These are phyloP conservation scores for Allobates femoralis DNA, from an alignment of 2,797 vertebrate genomes.

Conservation along the genomic window DNA sequence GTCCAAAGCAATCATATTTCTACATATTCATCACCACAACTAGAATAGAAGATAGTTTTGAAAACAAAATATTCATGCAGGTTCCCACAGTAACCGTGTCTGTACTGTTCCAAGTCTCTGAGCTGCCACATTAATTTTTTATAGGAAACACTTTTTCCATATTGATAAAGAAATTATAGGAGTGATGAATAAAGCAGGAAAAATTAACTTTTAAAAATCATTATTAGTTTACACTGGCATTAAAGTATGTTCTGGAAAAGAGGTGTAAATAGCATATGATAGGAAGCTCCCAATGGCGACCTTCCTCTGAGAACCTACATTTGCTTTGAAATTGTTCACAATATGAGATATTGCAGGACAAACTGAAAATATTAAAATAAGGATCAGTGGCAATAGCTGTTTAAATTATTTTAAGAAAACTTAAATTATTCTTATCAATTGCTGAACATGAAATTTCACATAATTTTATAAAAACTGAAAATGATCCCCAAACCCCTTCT, in stretches of 20 bases:
- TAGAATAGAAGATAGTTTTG: slow-evolving; percentile 55
- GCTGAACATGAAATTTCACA: neutral
- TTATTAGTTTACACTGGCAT: slow-evolving; percentile 40
- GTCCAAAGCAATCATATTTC: slow-evolving; percentile 60
- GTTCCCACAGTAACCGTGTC: slow-evolving; percentile 56
- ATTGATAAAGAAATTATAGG: slow-evolving; percentile 47
- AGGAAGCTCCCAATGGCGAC: neutral
- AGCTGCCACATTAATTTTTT: slow-evolving; percentile 43
- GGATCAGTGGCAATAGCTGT: neutral
- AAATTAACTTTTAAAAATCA: slow-evolving; percentile 38
- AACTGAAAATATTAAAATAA: neutral
- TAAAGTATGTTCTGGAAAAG: slow-evolving; percentile 9
- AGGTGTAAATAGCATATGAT: slow-evolving; percentile 5
- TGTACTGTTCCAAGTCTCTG: slow-evolving; percentile 31
- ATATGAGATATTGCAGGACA: neutral
- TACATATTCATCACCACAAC: slow-evolving; percentile 58
- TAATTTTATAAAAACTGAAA: neutral
- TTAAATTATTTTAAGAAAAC: neutral
- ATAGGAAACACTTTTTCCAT: slow-evolving; percentile 48
- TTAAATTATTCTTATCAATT: neutral
- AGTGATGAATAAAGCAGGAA: slow-evolving; percentile 7
- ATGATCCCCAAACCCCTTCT: too few species aligned
- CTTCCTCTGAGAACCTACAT: neutral
- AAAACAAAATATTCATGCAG: slow-evolving; percentile 58
- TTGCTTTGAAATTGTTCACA: neutral